phyloP scores from a whole-genome alignment of 1,140 invertebrate species.

The Dinoponera quadriceps region DNA sequence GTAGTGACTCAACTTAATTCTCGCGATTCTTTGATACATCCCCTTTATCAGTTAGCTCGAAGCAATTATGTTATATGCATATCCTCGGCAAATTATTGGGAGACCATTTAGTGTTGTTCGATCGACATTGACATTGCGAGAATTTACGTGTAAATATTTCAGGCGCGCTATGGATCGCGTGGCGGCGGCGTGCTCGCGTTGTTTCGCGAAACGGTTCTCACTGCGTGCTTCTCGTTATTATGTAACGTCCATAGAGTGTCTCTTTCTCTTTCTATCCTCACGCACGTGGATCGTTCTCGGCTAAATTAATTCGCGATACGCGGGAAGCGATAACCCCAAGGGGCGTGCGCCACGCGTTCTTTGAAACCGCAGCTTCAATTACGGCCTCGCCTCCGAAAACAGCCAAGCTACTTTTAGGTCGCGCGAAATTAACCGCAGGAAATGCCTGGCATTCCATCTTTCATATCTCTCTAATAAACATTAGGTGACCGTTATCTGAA shows the following conservation, averaged over 20 bases:
- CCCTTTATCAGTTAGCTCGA: neutral
- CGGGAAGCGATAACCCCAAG: neutral
- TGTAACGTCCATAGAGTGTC: neutral
- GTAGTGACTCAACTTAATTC: conserved; percentile 5
- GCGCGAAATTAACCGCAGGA: too few species aligned
- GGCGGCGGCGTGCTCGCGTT: neutral
- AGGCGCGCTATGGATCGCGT: conserved; percentile 11
- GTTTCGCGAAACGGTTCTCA: neutral
- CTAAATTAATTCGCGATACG: conserved; percentile 2
- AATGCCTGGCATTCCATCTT: too few species aligned
- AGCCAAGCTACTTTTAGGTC: too few species aligned
- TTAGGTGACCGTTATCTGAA: too few species aligned
- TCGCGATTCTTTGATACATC: neutral
- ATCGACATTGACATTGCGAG: conserved; percentile 47
- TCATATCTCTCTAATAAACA: too few species aligned
- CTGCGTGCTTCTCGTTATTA: conserved; percentile 1
- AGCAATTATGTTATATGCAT: conserved; percentile 11
- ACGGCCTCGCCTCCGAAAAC: too few species aligned
- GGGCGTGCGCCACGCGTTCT: too few species aligned
- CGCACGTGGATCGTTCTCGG: neutral
- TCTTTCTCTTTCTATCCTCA: too few species aligned
- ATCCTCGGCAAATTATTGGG: conserved; percentile 24
- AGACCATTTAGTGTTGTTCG: conserved; percentile 40
- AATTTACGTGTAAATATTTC: conserved; percentile 36
- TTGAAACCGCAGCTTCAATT: too few species aligned